Evolutionary conservation across 2,797 vertebrate species (phyloP), one percentile per base, ranked within the genome.

Genomic region (Ispidina picta): DNA sequence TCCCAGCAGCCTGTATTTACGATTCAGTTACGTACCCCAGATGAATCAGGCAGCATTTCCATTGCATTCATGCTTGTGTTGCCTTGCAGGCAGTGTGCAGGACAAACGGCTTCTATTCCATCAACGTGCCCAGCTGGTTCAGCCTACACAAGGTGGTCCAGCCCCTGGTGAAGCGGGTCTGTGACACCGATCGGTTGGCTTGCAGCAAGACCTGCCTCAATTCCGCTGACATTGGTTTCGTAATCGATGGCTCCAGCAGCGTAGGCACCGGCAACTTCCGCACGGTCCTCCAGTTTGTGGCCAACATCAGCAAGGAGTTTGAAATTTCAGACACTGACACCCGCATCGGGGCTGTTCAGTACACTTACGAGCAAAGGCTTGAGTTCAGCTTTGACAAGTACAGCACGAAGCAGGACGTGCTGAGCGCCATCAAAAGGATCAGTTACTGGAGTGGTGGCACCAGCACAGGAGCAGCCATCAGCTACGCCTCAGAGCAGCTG

Each of bases 131-230:
- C 84, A 99, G 99, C 97, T 99, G 99, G 99, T 98, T 99, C 46
- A 96, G 97, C 64, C 97, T 99, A 39, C 98, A 98, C 93, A 98
- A 99, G 96, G 97, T 96, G 0, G 98, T 98, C 52, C 98, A 98
- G 94, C 98, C 99, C 2, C 85, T 99, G 94, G 98, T 99, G 96
- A 99, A 99, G 95, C 97, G 99, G 1, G 96, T 99, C 69, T 99
- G 99, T 0, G 98, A 99, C 97, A 98, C 97, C 0, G 98, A 99
- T 13, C 98, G 97, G 10, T 97, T 99, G 92, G 96, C 98, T 31
- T 99, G 99, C 98, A 99, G 99, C 97, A 99, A 99, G 95, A 99
- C 99, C 2, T 99, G 99, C 96, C 97, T 99, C 48, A 99, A 99
- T 23, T 98, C 99, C 2, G 99, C 99, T 0, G 99, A 99, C 97